Evolutionary conservation across 2,113 vertebrate species (phyloP).

Genomic region (Rhizomys pruinosus): DNA sequence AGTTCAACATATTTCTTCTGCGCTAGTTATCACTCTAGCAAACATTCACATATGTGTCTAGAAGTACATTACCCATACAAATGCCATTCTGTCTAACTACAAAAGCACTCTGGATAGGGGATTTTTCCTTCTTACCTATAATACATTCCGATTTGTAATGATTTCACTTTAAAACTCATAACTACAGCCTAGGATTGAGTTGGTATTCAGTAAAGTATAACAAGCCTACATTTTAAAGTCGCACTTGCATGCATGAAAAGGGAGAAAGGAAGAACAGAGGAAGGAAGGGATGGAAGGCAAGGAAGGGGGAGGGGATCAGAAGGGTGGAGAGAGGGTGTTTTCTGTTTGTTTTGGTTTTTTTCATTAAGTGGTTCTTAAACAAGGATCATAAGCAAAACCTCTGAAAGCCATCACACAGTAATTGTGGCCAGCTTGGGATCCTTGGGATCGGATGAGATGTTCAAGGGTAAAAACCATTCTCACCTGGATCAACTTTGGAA

Average conservation of each 20-base stretch:
- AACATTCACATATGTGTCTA: background rate
- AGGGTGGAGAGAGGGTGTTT: background rate
- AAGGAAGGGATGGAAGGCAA: too few relatives aligned
- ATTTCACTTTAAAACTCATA: conserved; percentile 55
- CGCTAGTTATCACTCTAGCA: conserved; percentile 21
- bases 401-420: background rate
- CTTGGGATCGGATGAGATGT: background rate
- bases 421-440: background rate
- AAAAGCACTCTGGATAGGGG: background rate
- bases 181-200: too few relatives aligned
- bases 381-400: background rate
- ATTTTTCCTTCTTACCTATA: conserved; percentile 3
- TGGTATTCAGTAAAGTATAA: conserved; percentile 7
- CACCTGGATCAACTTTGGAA: background rate
- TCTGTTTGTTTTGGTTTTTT: background rate
- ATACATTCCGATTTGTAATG: background rate
- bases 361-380: background rate
- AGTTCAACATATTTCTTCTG: background rate
- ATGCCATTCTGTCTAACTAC: background rate
- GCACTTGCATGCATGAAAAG: background rate
- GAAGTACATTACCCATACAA: background rate
- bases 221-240: conserved; percentile 30
- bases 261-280: background rate
- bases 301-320: background rate
- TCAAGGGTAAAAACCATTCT: background rate